Base-by-base conservation (phyloP, 2,113 vertebrate genomes). In the Tauraco erythrolophus region DNA sequence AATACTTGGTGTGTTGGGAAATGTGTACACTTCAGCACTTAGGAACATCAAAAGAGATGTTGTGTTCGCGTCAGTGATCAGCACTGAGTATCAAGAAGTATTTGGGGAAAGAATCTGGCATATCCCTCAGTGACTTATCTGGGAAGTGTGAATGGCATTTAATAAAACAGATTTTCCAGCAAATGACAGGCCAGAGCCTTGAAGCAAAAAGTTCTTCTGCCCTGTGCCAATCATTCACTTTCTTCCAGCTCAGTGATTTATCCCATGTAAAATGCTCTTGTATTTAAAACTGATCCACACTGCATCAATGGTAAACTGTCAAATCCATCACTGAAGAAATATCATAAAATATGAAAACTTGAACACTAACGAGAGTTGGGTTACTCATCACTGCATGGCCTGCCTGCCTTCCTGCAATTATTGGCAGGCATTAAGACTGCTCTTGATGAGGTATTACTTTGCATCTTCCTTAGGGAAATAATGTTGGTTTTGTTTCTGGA, bases 141-240 rank as follows among this genome's bases (percentile, higher is more conserved):
- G 68, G 88, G 46, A 93, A 96, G 74, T 90, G 81, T 96, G 97
- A 98, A 93, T 97, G 95, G 94, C 97, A 94, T 97, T 97, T 98
- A 97, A 96, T 97, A 97, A 97, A 97, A 97, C 92, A 97, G 96
- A 92, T 93, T 94, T 97, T 94, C 75, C 43, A 90, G 71, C 84
- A 93, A 96, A 91, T n/a, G 71, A 92, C 87, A 96, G 92, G 86
- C 88, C 84, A 72, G 95, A 94, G 97, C 92, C 97, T 97, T 93
- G 96, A 97, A 97, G 94, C 89, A 97, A 96, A 84, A 97, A 96
- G 89, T 92, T 66, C 77, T 96, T 93, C 94, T 95, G 94, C 84
- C 94, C 89, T 51, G 30, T 97, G 95, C 90, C 97, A 97, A 77
- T 97, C 96, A 95, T 89, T 96, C 94, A 94, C 53, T 96, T 94